These are phyloP conservation scores for Phoxinus phoxinus DNA, from an alignment of 2,113 vertebrate genomes.

Conservation along the genomic window DNA sequence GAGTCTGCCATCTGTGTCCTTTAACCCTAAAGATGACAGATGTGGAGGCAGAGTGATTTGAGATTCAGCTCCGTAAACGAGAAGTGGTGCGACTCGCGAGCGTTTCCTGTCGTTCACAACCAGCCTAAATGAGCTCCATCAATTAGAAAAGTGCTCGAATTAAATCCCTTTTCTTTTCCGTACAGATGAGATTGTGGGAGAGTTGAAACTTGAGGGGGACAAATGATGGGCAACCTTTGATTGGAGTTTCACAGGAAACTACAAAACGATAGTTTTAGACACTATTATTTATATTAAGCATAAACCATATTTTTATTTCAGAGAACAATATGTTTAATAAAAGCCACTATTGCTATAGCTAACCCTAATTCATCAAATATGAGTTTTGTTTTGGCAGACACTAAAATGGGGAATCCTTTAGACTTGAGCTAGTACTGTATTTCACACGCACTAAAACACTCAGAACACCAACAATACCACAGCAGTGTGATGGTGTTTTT, in stretches of 20 bases:
- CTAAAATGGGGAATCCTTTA: background rate
- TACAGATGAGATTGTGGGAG: slow-evolving; percentile 44
- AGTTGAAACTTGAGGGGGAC: slow-evolving; percentile 50
- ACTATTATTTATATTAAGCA: too few species aligned
- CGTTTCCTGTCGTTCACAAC: slow-evolving; percentile 59
- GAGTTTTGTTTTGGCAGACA: background rate
- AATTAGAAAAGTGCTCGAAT: slow-evolving; percentile 59
- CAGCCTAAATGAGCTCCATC: slow-evolving; percentile 54
- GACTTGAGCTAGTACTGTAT: background rate
- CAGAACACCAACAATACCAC: too few species aligned
- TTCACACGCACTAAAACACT: too few species aligned
- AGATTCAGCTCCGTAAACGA: slow-evolving; percentile 54
- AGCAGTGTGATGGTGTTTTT: too few species aligned
- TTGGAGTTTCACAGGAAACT: slow-evolving; percentile 1
- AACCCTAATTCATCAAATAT: background rate
- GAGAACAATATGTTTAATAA: background rate
- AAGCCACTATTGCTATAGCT: background rate
- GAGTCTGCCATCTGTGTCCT: slow-evolving; percentile 61
- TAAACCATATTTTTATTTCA: background rate
- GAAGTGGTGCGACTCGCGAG: slow-evolving; percentile 49
- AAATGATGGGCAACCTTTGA: slow-evolving; percentile 31
- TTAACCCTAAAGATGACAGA: slow-evolving; percentile 64
- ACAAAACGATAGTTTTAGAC: background rate
- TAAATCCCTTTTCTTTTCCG: slow-evolving; percentile 56
- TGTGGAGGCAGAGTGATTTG: slow-evolving; percentile 59